These are phyloP conservation scores for Amphiura filiformis DNA, from an alignment of 35 echinoderm and acorn worm genomes.

Conservation along the genomic window DNA sequence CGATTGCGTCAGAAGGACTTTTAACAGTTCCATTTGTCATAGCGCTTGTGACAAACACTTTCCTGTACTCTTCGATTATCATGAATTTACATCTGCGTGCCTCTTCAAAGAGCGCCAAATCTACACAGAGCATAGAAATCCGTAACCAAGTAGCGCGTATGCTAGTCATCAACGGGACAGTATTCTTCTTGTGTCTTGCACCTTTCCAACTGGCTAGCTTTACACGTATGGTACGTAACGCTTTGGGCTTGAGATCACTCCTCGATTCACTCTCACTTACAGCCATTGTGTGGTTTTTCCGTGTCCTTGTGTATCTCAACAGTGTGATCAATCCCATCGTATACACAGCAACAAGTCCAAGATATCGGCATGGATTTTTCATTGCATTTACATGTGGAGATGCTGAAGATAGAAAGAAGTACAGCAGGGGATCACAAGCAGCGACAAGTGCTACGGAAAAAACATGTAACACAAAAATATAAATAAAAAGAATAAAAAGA, in stretches of 20 bases:
- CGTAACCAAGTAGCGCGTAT: conserved; percentile 65
- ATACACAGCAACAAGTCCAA: conserved; percentile 33
- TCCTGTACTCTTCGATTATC: conserved; percentile 42
- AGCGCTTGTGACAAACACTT: conserved; percentile 17
- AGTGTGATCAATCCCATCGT: conserved; percentile 48
- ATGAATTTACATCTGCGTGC: conserved; percentile 26
- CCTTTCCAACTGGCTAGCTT: conserved; percentile 15
- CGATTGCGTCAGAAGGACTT: not conserved
- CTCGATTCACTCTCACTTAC: not conserved
- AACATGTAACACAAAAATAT: conserved; percentile 2
- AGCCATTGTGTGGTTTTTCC: conserved; percentile 1
- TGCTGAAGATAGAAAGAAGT: conserved; percentile 2
- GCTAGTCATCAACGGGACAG: conserved; percentile 63
- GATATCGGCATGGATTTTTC: conserved; percentile 39
- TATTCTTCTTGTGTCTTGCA: conserved; percentile 43
- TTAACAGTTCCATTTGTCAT: conserved; percentile 20
- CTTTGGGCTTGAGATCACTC: not conserved
- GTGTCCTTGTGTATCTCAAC: conserved; percentile 44
- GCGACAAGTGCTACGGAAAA: not conserved
- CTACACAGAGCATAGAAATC: conserved; percentile 24
- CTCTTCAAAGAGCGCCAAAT: not conserved
- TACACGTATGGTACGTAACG: not conserved
- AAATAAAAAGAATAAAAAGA: too few species aligned
- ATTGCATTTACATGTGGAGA: conserved; percentile 20
- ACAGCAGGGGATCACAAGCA: not conserved